Evolutionary conservation across 2,113 vertebrate species (phyloP).

Genomic region (Nettapus auritus): DNA sequence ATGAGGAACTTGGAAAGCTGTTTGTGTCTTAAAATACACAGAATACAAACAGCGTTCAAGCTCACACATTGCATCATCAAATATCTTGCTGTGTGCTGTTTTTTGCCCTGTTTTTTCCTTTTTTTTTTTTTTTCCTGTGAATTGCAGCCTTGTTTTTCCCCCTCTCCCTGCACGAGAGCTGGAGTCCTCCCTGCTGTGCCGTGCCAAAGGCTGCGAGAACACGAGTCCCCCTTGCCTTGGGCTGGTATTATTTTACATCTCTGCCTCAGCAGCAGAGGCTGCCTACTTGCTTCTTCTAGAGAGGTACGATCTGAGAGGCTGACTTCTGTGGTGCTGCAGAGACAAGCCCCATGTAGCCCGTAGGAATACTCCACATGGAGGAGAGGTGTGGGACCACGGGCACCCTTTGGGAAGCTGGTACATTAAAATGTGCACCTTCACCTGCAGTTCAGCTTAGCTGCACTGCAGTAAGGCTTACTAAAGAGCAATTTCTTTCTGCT

Average conservation of each 20-base stretch:
- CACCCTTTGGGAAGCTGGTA: not conserved
- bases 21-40: slow-evolving; percentile 31
- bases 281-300: not conserved
- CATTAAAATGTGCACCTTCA: fast-evolving
- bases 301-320: not conserved
- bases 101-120: not conserved
- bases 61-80: not conserved
- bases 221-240: not conserved
- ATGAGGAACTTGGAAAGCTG: slow-evolving; percentile 12
- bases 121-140: not conserved
- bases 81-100: slow-evolving; percentile 17
- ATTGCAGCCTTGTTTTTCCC: not conserved
- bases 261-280: not conserved
- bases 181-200: not conserved
- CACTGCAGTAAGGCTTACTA: not conserved
- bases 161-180: not conserved
- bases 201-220: not conserved
- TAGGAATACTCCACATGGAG: not conserved
- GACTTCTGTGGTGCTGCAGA: not conserved
- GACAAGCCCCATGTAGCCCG: not conserved
- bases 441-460: not conserved
- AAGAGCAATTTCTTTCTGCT: not conserved
- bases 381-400: not conserved
- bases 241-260: fast-evolving
- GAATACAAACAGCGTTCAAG: not conserved